Base-by-base conservation (phyloP, 1,140 invertebrate genomes). In the Halesus radiatus region DNA sequence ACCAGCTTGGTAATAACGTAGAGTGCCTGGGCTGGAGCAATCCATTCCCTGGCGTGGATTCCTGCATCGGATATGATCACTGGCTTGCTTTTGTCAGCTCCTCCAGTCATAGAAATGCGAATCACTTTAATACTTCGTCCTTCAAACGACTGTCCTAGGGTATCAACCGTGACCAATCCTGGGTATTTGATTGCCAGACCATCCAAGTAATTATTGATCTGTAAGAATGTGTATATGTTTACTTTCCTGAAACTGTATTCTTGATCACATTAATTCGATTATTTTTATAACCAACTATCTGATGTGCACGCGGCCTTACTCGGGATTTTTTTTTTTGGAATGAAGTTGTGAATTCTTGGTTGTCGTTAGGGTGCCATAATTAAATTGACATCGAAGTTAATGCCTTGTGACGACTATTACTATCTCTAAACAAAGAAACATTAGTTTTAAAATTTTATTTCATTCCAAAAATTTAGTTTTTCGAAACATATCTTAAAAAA, bases 1-100 rank as follows among this genome's bases (percentile, higher is more conserved):
- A 92, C 90, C 32, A 94, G 84, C 84, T 93, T 89, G 76, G 92
- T 85, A 13, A 94, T 91, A 7, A 94, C 89, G 86, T 92, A 94
- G 0, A 93, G 84, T 32, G 91, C 92, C 0, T 91, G 90, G 0
- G 93, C 92, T 6, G 93, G 91, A 0, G 93, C 90, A 50, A 94
- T 92, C 94, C 94, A 95, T 88, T 95, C 94, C 68, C 94, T 88
- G 1, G 93, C 93, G 87, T 95, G 93, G 50, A 91, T 88, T 16
- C 88, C 90, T 23, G 89, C 90, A 76, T 92, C 91, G 32, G 92
- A 86, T 2, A 92, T 86, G 68, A 92, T 88, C 0, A 91, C 85
- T 16, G 89, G 91, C 81, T 92, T 92, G 23, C 84, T 84, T 3
- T 85, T 81, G 86, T 95, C 93, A 1, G 94, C 94, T 81, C 94